These are phyloP conservation scores for Spinus olivaceus DNA, from an alignment of 2,797 vertebrate genomes.

Conservation along the genomic window DNA sequence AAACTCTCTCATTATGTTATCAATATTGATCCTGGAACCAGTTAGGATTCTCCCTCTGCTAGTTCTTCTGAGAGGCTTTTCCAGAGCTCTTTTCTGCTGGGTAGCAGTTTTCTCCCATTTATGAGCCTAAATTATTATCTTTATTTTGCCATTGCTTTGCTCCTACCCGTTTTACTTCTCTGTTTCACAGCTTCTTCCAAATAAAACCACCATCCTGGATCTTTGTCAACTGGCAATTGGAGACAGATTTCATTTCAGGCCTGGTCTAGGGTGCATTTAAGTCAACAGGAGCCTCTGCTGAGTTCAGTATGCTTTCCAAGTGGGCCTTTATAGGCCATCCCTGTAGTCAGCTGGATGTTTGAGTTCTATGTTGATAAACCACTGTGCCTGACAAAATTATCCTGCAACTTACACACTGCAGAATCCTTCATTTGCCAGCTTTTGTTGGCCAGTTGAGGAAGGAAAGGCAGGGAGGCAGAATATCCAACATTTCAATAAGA, in stretches of 20 bases:
- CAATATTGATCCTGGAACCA: background rate
- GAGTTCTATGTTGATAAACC: background rate
- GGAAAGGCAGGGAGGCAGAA: background rate
- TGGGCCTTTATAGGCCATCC: background rate
- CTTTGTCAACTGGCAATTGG: background rate
- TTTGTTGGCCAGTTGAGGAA: background rate
- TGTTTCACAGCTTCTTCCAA: slow-evolving; percentile 39
- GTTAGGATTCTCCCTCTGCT: background rate
- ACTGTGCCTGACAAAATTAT: background rate
- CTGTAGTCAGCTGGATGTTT: background rate
- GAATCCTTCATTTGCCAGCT: background rate
- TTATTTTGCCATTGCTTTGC: background rate
- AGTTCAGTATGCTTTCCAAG: background rate
- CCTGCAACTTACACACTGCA: background rate
- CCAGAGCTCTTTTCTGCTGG: background rate
- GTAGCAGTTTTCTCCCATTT: slow-evolving; percentile 1
- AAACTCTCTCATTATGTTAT: background rate
- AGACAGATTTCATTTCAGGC: background rate
- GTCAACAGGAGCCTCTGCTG: background rate
- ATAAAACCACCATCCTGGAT: slow-evolving; percentile 11
- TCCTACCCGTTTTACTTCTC: background rate
- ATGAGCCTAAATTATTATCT: background rate
- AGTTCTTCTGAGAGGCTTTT: background rate
- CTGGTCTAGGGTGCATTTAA: background rate
- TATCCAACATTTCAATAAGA: background rate